Base-by-base conservation (phyloP, 2,888 invertebrate genomes). In the Eumacrocentrus americanus region DNA sequence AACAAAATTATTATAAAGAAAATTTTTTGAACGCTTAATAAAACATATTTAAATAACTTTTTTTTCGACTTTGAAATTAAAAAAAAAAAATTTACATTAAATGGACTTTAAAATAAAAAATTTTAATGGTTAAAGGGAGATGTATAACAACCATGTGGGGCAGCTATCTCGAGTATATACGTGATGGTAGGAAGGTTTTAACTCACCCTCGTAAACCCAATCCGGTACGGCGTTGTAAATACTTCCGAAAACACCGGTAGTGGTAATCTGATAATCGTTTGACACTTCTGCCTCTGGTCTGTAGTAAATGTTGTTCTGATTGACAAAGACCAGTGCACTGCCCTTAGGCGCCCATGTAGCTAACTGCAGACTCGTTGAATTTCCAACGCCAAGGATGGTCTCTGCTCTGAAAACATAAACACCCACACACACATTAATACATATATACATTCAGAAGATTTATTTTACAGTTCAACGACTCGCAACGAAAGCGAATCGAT, bases 131-230 rank as follows among this genome's bases (percentile, higher is more conserved):
- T n/a, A n/a, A n/a, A n/a, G n/a, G n/a, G n/a, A n/a, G n/a, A n/a
- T n/a, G n/a, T n/a, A n/a, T n/a, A n/a, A n/a, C n/a, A n/a, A n/a
- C n/a, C n/a, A n/a, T n/a, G n/a, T n/a, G n/a, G n/a, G n/a, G n/a
- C n/a, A n/a, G n/a, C n/a, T n/a, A n/a, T n/a, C n/a, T n/a, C n/a
- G n/a, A n/a, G n/a, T n/a, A n/a, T n/a, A n/a, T n/a, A n/a, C n/a
- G n/a, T n/a, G n/a, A n/a, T n/a, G n/a, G n/a, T n/a, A n/a, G n/a
- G n/a, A n/a, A n/a, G n/a, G n/a, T n/a, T n/a, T n/a, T n/a, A 59
- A 76, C 79, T 71, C 75, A 92, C 92, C 93, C 87, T 96, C 95
- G 81, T 96, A 96, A 1, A 96, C 91, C 96, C 96, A 97, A 81
- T 97, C 96, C 25, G 95, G 92, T 7, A 94, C 87, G 23, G 95